These are phyloP conservation scores for Equus przewalskii DNA, from an alignment of 2,113 vertebrate species.

Conservation along the genomic window DNA sequence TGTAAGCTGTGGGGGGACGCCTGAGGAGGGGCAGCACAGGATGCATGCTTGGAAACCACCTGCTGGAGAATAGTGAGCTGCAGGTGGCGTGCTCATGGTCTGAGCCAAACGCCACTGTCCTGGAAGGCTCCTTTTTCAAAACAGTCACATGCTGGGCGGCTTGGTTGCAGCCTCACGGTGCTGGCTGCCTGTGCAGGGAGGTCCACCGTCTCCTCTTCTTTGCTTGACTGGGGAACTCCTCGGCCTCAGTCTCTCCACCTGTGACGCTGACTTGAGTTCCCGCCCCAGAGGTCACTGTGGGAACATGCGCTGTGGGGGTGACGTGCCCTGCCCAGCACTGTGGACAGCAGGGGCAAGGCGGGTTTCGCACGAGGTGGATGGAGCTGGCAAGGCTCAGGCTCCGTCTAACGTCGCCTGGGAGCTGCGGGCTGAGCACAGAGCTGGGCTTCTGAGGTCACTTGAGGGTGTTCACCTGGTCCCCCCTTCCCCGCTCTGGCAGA, in stretches of 20 bases:
- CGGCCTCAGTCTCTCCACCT: background rate
- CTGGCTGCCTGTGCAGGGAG: background rate
- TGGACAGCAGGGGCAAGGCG: fast-evolving
- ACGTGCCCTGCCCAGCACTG: background rate
- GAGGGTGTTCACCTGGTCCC: no score
- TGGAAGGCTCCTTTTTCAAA: background rate
- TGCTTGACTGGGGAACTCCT: background rate
- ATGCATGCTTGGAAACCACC: fast-evolving
- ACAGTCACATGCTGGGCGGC: fast-evolving
- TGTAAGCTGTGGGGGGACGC: fast-evolving
- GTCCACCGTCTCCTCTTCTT: background rate
- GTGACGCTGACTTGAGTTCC: background rate
- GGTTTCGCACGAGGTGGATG: background rate
- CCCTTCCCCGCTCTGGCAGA: no score
- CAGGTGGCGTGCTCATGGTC: background rate
- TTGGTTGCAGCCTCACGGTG: background rate
- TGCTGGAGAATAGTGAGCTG: fast-evolving
- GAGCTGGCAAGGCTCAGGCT: background rate
- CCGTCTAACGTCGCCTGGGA: fast-evolving
- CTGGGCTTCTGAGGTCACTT: background rate
- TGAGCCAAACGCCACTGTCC: background rate
- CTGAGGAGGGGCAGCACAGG: background rate
- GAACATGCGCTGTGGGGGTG: background rate
- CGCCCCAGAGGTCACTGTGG: fast-evolving
- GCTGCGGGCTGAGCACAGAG: background rate